Base-by-base conservation (phyloP, 2,797 vertebrate species). In the Spea hammondii region DNA sequence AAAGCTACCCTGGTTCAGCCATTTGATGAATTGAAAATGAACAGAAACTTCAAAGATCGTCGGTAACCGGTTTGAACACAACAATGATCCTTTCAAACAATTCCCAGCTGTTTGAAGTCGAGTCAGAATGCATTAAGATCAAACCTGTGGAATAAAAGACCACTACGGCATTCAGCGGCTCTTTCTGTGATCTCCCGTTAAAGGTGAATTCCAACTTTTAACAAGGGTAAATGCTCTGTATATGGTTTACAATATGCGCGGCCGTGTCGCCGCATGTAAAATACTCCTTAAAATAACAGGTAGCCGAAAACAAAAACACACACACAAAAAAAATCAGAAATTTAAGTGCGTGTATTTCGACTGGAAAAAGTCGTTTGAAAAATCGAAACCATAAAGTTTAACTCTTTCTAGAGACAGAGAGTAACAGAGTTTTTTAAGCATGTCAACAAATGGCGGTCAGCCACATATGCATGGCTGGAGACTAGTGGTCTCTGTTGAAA, bases 71-170 rank as follows among this genome's bases (percentile, higher is more conserved):
- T 85, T 82, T 66, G 85, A 82, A 85, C 83, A 48, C 9, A 76
- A 12, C 53, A 68, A 71, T 77, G 60, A 83, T 74, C 79, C 50
- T 83, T 87, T 83, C 69, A 74, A 71, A 60, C 5, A 12, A 64
- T 88, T 85, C 73, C 84, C 69, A 72, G 13, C 50, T 50, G 48
- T 62, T 54, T 83, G 71, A 87, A 82, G 65, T 74, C 44, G 10
- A 83, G 13, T 74, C 70, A 78, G 64, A 76, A 47, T 17, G 86
- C 83, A 72, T 83, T 85, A 79, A 82, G 76, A 85, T 86, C 79
- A 87, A 85, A 72, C 46, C 53, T 84, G 79, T n/a, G 78, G 73
- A 80, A 84, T 83, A 84, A 84, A 82, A 78, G 47, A 4, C n/a
- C 13, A 17, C 74, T 84, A 49, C 83, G 79, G 65, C 32, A 2